These are phyloP conservation scores for Rattus rattus DNA, from an alignment of 2,113 vertebrate genomes.

Conservation along the genomic window DNA sequence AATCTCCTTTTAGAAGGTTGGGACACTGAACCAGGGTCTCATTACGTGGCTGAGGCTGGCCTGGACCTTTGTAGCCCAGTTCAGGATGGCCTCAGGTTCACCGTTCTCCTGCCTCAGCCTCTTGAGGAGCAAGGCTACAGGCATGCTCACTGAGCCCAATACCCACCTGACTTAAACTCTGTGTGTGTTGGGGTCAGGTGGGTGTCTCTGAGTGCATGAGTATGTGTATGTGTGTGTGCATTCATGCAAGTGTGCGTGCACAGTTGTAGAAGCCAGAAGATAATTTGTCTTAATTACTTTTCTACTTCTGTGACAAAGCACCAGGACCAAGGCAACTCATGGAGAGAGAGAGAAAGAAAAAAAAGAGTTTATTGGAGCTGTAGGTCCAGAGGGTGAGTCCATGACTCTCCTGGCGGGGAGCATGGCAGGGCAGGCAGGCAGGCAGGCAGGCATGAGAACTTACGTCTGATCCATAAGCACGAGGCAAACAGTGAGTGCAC, in stretches of 20 bases:
- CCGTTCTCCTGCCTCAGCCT: background rate
- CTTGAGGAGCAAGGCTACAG: background rate
- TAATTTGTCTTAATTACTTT: background rate
- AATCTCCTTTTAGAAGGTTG: background rate
- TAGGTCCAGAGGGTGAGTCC: background rate
- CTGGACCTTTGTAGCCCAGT: background rate
- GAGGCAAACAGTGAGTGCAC: background rate
- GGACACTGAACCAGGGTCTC: background rate
- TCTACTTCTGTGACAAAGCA: background rate
- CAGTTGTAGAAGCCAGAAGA: background rate
- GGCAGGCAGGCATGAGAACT: background rate
- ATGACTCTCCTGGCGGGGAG: background rate
- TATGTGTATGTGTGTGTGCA: background rate
- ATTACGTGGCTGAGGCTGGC: background rate
- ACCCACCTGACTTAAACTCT: background rate
- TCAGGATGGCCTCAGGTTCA: background rate
- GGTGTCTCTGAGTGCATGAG: background rate
- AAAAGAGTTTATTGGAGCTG: background rate
- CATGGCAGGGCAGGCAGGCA: background rate
- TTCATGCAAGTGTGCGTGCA: background rate
- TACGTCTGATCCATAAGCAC: background rate
- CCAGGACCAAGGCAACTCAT: background rate
- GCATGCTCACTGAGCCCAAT: too few species aligned
- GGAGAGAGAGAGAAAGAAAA: background rate
- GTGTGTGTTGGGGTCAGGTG: background rate